Conservation (phyloP, 2,113 vertebrate species). For the Scopus umbretta region DNA sequence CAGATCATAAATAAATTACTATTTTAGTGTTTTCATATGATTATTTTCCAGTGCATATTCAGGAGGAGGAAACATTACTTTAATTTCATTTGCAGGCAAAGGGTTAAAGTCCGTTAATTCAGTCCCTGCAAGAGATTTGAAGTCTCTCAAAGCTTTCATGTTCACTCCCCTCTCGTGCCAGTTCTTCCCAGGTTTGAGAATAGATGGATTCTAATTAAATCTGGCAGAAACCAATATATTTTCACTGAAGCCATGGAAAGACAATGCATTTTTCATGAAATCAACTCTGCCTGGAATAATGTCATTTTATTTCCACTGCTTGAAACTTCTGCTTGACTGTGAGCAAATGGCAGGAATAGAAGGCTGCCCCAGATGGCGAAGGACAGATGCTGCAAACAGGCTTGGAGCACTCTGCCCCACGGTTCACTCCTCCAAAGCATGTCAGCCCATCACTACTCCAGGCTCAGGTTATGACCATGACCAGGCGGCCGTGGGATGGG, state of each 20-base stretch:
- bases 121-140: background rate
- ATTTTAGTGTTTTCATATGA: background rate
- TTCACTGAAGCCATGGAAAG: background rate
- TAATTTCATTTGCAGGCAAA: background rate
- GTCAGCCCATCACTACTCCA: background rate
- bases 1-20: background rate
- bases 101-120: background rate
- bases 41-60: background rate
- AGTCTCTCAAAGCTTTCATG: background rate
- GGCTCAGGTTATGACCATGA: background rate
- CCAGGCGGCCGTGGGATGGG: too few species aligned
- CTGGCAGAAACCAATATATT: slow-evolving; percentile 2
- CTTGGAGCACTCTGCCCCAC: background rate
- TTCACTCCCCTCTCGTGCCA: background rate
- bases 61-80: background rate
- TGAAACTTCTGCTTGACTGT: background rate
- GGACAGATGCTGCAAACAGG: background rate
- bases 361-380: background rate
- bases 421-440: accelerated
- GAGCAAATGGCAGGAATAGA: background rate
- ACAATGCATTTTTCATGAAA: slow-evolving; percentile 34
- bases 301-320: background rate
- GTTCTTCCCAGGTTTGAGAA: background rate
- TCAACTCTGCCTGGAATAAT: background rate
- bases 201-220: slow-evolving; percentile 13